phyloP scores from a whole-genome alignment of 2,888 invertebrate species.

The Megalurothrips usitatus region DNA sequence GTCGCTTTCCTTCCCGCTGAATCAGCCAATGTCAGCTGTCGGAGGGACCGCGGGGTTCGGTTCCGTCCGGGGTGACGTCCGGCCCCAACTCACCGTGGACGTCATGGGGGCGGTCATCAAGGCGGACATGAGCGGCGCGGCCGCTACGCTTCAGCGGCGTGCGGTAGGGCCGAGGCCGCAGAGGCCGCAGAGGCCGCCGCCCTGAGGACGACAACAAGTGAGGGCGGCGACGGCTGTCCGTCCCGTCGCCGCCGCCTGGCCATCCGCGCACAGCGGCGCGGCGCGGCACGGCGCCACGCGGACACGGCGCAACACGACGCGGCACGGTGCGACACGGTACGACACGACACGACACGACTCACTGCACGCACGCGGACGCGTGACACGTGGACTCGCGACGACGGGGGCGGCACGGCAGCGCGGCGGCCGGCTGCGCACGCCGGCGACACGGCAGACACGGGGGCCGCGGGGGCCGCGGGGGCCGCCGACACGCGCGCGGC shows the following conservation, averaged over 20 bases:
- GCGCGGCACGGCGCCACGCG: neutral
- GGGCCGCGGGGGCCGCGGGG: too few species aligned
- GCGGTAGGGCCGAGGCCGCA: too few species aligned
- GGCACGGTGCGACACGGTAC: neutral
- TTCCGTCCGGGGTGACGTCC: neutral
- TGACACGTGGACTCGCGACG: neutral
- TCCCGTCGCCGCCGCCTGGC: neutral
- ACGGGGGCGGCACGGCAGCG: neutral
- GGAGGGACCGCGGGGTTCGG: neutral
- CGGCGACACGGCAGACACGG: too few species aligned
- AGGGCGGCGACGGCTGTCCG: neutral
- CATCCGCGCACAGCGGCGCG: neutral
- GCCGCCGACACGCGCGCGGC: too few species aligned
- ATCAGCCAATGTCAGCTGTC: neutral
- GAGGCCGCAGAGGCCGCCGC: too few species aligned
- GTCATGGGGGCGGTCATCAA: neutral
- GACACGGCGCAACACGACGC: neutral
- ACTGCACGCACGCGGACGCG: neutral
- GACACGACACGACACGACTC: neutral
- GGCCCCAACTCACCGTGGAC: conserved; percentile 2
- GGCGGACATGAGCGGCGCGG: neutral
- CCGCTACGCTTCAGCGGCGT: neutral
- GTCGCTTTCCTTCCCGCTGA: too few species aligned
- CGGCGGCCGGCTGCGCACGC: too few species aligned
- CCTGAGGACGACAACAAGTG: neutral